Evolutionary conservation across 2,888 invertebrate species (phyloP).

Genomic region (Idaea biselata): DNA sequence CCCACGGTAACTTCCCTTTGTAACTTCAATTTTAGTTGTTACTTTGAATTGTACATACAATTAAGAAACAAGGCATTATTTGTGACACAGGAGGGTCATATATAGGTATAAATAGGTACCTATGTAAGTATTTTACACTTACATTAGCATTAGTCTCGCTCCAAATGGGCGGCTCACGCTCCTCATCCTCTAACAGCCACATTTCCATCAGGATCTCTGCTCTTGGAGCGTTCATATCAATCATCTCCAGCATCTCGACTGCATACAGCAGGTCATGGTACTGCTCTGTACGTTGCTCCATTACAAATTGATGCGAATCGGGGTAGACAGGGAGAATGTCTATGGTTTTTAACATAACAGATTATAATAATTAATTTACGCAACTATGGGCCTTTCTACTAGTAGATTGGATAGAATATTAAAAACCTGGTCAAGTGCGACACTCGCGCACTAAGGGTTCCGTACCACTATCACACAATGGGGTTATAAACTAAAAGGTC

Average conservation of each 20-base stretch:
- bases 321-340: conserved; percentile 89
- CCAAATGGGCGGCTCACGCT: conserved; percentile 58
- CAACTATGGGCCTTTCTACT: no score
- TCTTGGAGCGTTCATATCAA: conserved; percentile 83
- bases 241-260: conserved; percentile 83
- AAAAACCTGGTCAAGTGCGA: no score
- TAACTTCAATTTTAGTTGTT: no score
- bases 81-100: neutral
- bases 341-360: conserved; percentile 41
- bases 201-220: conserved; percentile 87
- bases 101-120: neutral
- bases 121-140: conserved; percentile 21
- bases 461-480: no score
- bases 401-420: no score
- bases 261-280: conserved; percentile 88
- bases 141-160: conserved; percentile 62
- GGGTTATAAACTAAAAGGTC: no score
- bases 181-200: conserved; percentile 90
- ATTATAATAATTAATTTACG: neutral
- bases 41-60: no score
- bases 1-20: no score
- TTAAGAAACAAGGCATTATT: no score
- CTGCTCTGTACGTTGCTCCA: conserved; percentile 86
- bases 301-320: conserved; percentile 87
- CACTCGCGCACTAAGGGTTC: no score